Evolutionary conservation across 1,140 invertebrate genomes (phyloP).

Genomic region (Drosophila yakuba): DNA sequence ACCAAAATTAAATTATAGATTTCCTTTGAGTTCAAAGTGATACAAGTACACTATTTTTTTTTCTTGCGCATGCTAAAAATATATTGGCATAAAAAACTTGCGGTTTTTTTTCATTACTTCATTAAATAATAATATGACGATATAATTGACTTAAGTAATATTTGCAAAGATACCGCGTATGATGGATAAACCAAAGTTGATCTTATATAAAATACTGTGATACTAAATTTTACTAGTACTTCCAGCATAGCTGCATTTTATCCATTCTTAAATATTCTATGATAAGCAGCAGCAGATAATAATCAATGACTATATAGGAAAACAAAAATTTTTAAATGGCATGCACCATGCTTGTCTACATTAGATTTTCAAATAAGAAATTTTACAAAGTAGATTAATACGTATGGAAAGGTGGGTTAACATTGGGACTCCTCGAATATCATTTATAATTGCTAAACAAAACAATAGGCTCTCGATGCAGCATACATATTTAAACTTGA

Average conservation of each 20-base stretch:
- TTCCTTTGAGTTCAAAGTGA: neutral
- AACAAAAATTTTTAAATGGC: constrained; percentile 17
- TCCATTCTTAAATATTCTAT: constrained; percentile 85
- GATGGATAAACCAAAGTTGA: constrained; percentile 71
- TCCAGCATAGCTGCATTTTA: constrained; percentile 85
- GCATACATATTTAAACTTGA: constrained; percentile 5
- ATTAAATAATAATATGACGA: constrained; percentile 27
- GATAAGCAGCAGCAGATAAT: constrained; percentile 58
- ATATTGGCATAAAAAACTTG: constrained; percentile 17
- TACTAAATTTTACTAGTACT: constrained; percentile 85
- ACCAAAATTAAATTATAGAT: neutral
- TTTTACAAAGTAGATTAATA: constrained; percentile 33
- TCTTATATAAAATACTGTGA: constrained; percentile 85
- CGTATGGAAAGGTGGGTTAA: constrained; percentile 4
- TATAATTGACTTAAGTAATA: constrained; percentile 50
- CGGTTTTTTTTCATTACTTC: constrained; percentile 21
- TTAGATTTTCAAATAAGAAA: constrained; percentile 44
- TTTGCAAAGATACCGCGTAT: constrained; percentile 42
- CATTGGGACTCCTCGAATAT: constrained; percentile 24
- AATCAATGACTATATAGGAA: constrained; percentile 40
- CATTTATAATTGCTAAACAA: constrained; percentile 17
- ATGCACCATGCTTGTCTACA: constrained; percentile 35
- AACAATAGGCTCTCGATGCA: constrained; percentile 7
- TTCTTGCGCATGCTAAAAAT: neutral
- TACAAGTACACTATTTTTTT: neutral